Evolutionary conservation across 2,113 vertebrate species (phyloP), one percentile per base, ranked within the genome.

Genomic region (Xiphophorus hellerii): DNA sequence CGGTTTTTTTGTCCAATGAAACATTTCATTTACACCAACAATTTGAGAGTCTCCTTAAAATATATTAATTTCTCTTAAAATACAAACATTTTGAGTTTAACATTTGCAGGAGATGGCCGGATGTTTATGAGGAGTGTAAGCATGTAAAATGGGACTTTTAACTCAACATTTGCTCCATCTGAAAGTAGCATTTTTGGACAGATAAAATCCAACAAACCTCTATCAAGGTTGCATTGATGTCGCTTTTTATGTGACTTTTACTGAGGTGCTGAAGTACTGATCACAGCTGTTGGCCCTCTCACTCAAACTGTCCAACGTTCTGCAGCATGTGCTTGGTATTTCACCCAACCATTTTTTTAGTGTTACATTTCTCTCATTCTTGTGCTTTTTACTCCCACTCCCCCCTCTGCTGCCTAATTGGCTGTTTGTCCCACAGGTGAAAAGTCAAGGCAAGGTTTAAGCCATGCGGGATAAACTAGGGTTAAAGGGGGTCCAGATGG

Each of bases 321-420:
- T 15, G 44, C 44, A 77, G 76, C 78, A 70, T 67, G 71, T 31
- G 31, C 84, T 85, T 86, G 84, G 77, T 86, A 87, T 88, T 87
- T 81, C 70, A 67, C 71, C 70, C 66, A 37, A 71, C 76, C 72
- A 79, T 88, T 90, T 88, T 76, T 77, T 84, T 64, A 71, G 80
- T 87, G 93, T 94, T 93, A 93, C 90, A 93, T 91, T 93, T 91
- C 90, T 88, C 80, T 91, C 90, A 93, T 93, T 92, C 86, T 92
- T 92, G 84, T 80, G 87, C 86, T 83, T 77, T 58, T 80, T 42
- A 69, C 58, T 78, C 73, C 79, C 71, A 71, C 76, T 66, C 68
- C 54, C 81, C 66, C 76, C 66, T 78, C 74, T 28, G 58, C 25
- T 33, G 72, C 65, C 79, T 91, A 84, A 91, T 88, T 87, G 77